phyloP scores from a whole-genome alignment of 1,140 invertebrate genomes.

The Akabosia matsudoensis region DNA sequence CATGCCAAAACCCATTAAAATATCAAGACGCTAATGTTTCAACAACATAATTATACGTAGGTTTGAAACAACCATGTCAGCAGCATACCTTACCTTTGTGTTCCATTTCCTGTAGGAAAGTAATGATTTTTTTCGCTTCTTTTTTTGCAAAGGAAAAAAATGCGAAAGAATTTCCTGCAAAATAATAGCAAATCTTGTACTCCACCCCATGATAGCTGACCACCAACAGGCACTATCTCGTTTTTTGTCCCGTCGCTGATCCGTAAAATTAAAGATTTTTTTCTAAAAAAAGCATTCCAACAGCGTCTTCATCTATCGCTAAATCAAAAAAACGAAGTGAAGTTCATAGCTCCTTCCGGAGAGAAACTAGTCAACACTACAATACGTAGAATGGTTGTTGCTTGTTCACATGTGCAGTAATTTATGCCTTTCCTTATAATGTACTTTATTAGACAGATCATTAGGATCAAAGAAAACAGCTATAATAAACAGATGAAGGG shows the following conservation, averaged over 20 bases:
- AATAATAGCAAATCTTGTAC: neutral
- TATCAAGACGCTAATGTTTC: slow-evolving; percentile 1
- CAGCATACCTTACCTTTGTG: neutral
- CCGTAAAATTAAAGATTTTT: neutral
- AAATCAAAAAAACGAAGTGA: neutral
- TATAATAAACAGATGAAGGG: neutral
- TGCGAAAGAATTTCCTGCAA: slow-evolving; percentile 15
- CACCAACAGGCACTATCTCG: neutral
- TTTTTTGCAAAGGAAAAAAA: neutral
- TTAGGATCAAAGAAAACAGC: neutral
- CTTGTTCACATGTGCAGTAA: neutral
- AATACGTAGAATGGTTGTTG: neutral
- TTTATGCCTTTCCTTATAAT: neutral
- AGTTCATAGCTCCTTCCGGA: neutral
- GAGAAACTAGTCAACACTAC: slow-evolving; percentile 3
- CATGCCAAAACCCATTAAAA: neutral
- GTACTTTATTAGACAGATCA: slow-evolving; percentile 19
- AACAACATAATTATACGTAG: neutral
- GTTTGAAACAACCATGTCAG: neutral
- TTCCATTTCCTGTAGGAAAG: neutral
- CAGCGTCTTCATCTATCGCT: neutral
- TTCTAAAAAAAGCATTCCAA: neutral
- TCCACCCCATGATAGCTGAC: neutral
- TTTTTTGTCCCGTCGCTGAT: neutral
- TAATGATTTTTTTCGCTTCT: neutral